Percentiles rank a stretch among this genome's conserved stretches.
phyloP scores from a whole-genome alignment of 2,797 vertebrate genomes.

The Melanogrammus aeglefinus region DNA sequence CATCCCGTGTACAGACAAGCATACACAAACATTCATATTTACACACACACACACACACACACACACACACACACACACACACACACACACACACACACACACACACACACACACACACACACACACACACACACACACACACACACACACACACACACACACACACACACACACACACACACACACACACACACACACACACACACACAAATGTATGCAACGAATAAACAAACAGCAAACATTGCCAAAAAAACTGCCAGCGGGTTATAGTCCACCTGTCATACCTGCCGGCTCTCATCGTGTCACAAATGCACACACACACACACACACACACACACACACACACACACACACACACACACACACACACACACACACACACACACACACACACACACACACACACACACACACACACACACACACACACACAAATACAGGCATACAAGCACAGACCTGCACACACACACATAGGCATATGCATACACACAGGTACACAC shows the following conservation, averaged over 20 bases:
- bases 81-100: constrained; percentile 13
- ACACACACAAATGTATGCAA: constrained; percentile 11
- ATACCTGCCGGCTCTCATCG: constrained; percentile 61
- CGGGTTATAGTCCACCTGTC: constrained; percentile 62
- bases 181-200: constrained; percentile 7
- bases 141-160: constrained; percentile 11
- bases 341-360: constrained; percentile 17
- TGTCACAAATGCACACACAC: constrained; percentile 23
- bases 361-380: constrained; percentile 8
- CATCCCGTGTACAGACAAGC: neutral
- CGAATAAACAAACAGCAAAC: neutral
- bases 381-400: constrained; percentile 1
- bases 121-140: constrained; percentile 5
- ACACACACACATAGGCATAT: too few relatives aligned
- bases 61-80: constrained; percentile 11
- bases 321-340: neutral
- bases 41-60: constrained; percentile 7
- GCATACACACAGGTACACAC: neutral
- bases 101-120: constrained; percentile 13
- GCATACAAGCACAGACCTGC: too few relatives aligned
- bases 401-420: constrained; percentile 8
- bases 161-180: constrained; percentile 9
- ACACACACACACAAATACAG: too few relatives aligned
- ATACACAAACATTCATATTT: neutral
- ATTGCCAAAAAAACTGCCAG: constrained; percentile 35